Conservation (phyloP, 2,888 invertebrate species). For the Oscheius sp. region DNA sequence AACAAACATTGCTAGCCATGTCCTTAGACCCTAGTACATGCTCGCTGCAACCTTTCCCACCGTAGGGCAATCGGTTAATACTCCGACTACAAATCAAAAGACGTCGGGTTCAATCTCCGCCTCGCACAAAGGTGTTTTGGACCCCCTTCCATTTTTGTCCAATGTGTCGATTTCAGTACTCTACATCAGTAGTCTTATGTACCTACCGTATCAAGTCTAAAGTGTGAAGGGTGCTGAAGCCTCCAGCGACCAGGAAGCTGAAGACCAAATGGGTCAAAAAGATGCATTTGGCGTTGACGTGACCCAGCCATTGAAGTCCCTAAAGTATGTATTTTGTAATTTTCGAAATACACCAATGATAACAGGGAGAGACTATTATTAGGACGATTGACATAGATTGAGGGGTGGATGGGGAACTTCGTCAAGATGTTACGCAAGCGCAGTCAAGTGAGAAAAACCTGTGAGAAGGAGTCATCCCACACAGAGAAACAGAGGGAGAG, state of each 20-base stretch:
- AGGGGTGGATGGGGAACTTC: background rate
- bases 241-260: constrained; percentile 5
- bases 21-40: too few relatives aligned
- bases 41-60: too few relatives aligned
- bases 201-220: constrained; percentile 10
- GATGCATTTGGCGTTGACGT: constrained; percentile 19
- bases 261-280: constrained; percentile 7
- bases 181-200: background rate
- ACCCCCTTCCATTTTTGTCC: too few relatives aligned
- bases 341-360: background rate
- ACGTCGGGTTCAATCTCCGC: too few relatives aligned
- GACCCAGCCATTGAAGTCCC: constrained; percentile 21
- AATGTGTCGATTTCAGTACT: too few relatives aligned
- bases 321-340: background rate
- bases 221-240: constrained; percentile 11
- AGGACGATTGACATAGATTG: background rate
- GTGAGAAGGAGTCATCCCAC: background rate
- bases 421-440: background rate
- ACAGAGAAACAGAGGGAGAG: background rate
- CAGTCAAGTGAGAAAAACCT: background rate
- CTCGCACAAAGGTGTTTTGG: too few relatives aligned
- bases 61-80: too few relatives aligned
- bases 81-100: too few relatives aligned
- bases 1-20: too few relatives aligned
- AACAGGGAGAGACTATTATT: background rate